phyloP scores from a whole-genome alignment of 2,113 vertebrate species.

The Prunella himalayana region DNA sequence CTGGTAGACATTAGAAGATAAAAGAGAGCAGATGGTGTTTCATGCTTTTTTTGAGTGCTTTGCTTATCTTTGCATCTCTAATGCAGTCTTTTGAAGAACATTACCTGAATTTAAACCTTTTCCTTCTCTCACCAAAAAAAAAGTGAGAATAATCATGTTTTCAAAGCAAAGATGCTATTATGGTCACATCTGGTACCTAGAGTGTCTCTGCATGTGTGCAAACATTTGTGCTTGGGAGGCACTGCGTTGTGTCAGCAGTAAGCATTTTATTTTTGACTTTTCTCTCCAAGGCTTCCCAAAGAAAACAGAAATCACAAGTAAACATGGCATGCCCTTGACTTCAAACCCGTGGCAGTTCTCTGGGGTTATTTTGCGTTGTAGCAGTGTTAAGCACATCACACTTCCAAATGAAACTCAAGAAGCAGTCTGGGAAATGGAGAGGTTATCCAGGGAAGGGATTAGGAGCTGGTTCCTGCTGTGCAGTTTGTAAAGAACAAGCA shows the following conservation, averaged over 20 bases:
- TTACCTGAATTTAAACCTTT: neutral
- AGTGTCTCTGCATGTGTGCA: fast-evolving
- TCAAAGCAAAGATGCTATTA: neutral
- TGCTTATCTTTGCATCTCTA: neutral
- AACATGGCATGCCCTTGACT: neutral
- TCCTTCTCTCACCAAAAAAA: neutral
- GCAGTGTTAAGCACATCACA: neutral
- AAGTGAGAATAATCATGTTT: neutral
- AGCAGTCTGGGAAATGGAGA: neutral
- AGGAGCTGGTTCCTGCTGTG: neutral
- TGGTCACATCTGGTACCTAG: neutral
- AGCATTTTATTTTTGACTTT: neutral
- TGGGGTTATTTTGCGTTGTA: neutral
- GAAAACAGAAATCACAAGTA: neutral
- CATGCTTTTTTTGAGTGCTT: neutral
- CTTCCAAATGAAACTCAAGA: neutral
- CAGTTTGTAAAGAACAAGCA: neutral
- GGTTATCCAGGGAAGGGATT: neutral
- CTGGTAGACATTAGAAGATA: neutral
- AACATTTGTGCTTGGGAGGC: neutral
- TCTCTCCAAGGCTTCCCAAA: neutral
- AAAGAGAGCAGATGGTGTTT: neutral
- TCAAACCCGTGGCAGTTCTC: neutral
- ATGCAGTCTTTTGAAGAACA: neutral
- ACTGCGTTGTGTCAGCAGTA: neutral